Base-by-base conservation (phyloP, 1,140 invertebrate species). In the Drosophila nebulosa region DNA sequence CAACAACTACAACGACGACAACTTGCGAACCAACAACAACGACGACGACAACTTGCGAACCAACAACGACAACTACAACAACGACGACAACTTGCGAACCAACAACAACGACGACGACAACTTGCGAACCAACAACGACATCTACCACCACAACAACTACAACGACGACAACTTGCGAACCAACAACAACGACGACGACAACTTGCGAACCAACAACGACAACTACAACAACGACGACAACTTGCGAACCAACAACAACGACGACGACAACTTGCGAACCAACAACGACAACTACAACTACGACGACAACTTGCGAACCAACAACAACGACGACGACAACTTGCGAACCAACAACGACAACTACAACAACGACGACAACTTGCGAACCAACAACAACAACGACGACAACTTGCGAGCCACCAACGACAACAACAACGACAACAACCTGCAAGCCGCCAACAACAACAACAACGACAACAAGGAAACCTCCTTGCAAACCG, bases 381-480 rank as follows among this genome's bases (percentile, higher is more conserved):
- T 66, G 57, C 26, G 36, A 42, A 16, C 36, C 36, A 42, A n/a
- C 36, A 16, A 42, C 69, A n/a, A 52, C 50, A 6, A 52, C 50
- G 3, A 51, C 30, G 10, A 51, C 42, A 22, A 50, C 46, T 21
- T 39, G 27, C 30, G 16, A 35, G 3, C 32, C 32, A n/a, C 32
- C 32, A 12, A 35, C 68, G 0, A 51, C 46, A 1, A 50, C 55
- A 7, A 57, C 55, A 14, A 57, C 55, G 0, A 27, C 55, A 39
- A 12, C 55, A 10, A 14, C 55, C 10, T 57, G 55, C 16, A 32
- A 27, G 4, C 16, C 55, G 7, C 16, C 55, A 14, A n/a, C 27
- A 50, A 51, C 50, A 1, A 51, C 50, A n/a, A 51, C 50, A 1
- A 21, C 50, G 3, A 69, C 61, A 59, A 64, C 62, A 18, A 6